Conservation (phyloP, 2,797 vertebrate genomes). For the Pseudochromis fuscus region DNA sequence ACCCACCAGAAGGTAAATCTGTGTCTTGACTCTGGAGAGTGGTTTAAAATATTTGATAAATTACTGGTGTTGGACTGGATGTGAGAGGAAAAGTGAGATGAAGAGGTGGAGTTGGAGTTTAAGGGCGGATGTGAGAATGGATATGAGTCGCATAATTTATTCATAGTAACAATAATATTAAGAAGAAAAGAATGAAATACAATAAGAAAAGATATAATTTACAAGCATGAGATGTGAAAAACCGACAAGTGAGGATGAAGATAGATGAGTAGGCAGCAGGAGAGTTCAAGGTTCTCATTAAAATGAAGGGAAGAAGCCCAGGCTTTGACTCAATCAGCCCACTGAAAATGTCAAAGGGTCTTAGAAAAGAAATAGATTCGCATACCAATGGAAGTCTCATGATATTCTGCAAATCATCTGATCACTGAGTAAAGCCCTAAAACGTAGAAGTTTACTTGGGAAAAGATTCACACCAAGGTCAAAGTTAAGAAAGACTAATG, state of each 20-base stretch:
- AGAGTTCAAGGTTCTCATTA: constrained; percentile 42
- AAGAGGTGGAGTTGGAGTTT: background rate
- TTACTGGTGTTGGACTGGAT: background rate
- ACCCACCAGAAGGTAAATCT: background rate
- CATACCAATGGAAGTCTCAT: constrained; percentile 17
- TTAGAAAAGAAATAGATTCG: constrained; percentile 17
- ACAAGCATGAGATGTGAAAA: constrained; percentile 1
- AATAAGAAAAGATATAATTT: background rate
- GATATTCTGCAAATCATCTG: constrained; percentile 25
- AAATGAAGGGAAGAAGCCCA: constrained; percentile 16
- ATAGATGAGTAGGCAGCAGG: constrained; percentile 20
- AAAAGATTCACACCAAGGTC: background rate
- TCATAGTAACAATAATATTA: background rate
- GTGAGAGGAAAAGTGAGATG: background rate
- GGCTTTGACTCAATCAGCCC: constrained; percentile 31
- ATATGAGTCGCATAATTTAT: background rate
- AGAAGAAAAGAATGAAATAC: background rate
- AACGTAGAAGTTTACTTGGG: constrained; percentile 6
- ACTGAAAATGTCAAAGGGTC: constrained; percentile 53
- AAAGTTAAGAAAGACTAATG: background rate
- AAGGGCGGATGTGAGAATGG: background rate
- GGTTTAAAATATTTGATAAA: background rate
- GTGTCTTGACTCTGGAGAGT: background rate
- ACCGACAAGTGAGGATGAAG: constrained; percentile 7
- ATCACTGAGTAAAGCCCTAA: constrained; percentile 15